A percentile compares a stretch with the other conserved stretches of the same genome.
Conservation (phyloP, 2,888 invertebrate species). For the Chymomyza fuscimana region DNA sequence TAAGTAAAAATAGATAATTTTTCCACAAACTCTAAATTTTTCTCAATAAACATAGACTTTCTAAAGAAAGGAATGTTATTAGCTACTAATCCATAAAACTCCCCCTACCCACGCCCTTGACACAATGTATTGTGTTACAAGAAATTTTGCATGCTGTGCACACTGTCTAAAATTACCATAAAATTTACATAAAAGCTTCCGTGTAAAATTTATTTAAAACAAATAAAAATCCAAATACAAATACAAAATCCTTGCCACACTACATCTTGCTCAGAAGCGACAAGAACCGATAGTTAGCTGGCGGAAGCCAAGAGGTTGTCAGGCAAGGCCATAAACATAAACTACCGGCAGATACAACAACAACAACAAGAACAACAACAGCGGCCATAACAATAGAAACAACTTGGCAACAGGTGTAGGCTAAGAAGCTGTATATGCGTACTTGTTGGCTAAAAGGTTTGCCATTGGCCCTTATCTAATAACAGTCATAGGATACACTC, state of each 20-base stretch:
- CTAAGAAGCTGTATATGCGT: conserved; percentile 29
- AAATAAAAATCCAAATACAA: conserved; percentile 51
- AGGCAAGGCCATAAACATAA: conserved; percentile 65
- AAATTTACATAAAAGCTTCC: conserved; percentile 68
- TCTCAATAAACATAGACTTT: too few species aligned
- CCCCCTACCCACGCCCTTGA: not conserved
- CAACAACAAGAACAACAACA: conserved; percentile 19
- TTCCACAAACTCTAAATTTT: too few species aligned
- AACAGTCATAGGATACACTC: not conserved
- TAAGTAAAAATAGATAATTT: too few species aligned
- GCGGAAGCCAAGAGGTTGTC: conserved; percentile 46
- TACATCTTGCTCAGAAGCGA: conserved; percentile 40
- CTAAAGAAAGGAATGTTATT: conserved; percentile 5
- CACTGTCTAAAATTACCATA: conserved; percentile 59
- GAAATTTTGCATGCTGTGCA: conserved; percentile 9
- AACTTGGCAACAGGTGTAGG: conserved; percentile 69
- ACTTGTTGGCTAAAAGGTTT: conserved; percentile 41
- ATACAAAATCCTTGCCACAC: conserved; percentile 45
- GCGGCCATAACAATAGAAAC: conserved; percentile 35
- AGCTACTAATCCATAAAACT: too few species aligned
- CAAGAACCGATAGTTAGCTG: conserved; percentile 23
- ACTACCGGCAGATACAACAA: conserved; percentile 40
- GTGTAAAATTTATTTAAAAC: conserved; percentile 71
- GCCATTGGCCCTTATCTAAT: conserved; percentile 27
- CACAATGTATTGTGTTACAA: not conserved